Percentiles rank a stretch among this genome's conserved stretches.
These are phyloP conservation scores for Sparidentex hasta DNA, from an alignment of 2,797 vertebrate genomes.

Conservation along the genomic window DNA sequence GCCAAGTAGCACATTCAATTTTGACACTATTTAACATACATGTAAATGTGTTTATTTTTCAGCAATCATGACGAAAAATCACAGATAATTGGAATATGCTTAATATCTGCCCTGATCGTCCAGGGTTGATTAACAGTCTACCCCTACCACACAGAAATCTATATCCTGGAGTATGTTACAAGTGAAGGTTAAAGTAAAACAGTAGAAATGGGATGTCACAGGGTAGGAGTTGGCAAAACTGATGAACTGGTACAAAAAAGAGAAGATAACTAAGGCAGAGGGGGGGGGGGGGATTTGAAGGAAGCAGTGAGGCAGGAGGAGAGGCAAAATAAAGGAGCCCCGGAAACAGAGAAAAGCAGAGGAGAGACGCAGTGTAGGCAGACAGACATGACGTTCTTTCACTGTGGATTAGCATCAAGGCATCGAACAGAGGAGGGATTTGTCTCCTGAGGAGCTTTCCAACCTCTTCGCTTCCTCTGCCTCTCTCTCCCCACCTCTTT, in stretches of 20 bases:
- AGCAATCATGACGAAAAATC: too few species aligned
- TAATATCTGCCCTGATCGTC: too few species aligned
- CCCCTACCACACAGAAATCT: conserved; percentile 6
- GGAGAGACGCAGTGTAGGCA: conserved; percentile 52
- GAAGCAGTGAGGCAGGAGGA: conserved; percentile 44
- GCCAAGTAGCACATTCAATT: too few species aligned
- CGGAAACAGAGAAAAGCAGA: conserved; percentile 28
- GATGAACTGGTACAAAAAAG: not conserved
- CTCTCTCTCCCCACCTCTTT: not conserved
- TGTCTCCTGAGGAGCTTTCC: conserved; percentile 73
- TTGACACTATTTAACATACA: too few species aligned
- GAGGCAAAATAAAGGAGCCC: conserved; percentile 16
- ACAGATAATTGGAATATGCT: too few species aligned
- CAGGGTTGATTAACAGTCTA: too few species aligned
- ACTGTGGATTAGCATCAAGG: conserved; percentile 77
- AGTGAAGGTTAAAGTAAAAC: conserved; percentile 20
- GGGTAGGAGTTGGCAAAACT: not conserved
- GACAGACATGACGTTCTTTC: conserved; percentile 74
- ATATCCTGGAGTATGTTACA: conserved; percentile 16
- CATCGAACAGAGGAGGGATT: conserved; percentile 70
- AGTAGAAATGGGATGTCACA: conserved; percentile 21
- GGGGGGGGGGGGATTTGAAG: not conserved
- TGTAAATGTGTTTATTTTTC: too few species aligned
- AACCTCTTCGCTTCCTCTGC: conserved; percentile 24
- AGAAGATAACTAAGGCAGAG: conserved; percentile 8